Conservation (phyloP, 2,113 vertebrate species). For the Eudyptes chrysolophus region DNA sequence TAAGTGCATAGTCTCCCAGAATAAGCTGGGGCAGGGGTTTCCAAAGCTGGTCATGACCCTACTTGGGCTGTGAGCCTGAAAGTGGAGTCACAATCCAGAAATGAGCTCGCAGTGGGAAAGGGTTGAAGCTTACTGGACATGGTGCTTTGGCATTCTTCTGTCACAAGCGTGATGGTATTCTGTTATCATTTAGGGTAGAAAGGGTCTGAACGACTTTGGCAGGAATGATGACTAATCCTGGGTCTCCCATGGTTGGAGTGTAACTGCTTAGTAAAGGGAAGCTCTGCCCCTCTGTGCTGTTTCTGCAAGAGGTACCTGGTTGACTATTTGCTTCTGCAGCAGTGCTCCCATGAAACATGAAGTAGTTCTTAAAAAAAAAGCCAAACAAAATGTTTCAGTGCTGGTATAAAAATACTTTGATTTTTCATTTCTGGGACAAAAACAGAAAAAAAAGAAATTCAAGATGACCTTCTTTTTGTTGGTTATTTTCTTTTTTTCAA, state of each 20-base stretch:
- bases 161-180: background rate
- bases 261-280: background rate
- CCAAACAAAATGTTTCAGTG: background rate
- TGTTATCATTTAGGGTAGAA: background rate
- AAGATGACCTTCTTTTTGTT: background rate
- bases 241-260: background rate
- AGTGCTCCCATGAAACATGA: background rate
- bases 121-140: background rate
- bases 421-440: background rate
- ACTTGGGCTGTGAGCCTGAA: background rate
- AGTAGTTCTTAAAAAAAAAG: background rate
- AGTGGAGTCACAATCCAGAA: background rate
- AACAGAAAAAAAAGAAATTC: background rate
- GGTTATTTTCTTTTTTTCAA: no score
- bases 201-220: background rate
- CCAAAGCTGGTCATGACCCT: background rate
- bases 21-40: background rate
- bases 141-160: background rate
- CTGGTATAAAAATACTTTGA: background rate
- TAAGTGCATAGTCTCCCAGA: background rate
- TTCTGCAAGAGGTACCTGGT: background rate
- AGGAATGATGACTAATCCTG: background rate
- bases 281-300: background rate
- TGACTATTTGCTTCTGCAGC: background rate
- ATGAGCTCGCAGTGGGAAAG: rapidly evolving